phyloP scores from a whole-genome alignment of 1,140 invertebrate genomes.

The Harpegnathos saltator region DNA sequence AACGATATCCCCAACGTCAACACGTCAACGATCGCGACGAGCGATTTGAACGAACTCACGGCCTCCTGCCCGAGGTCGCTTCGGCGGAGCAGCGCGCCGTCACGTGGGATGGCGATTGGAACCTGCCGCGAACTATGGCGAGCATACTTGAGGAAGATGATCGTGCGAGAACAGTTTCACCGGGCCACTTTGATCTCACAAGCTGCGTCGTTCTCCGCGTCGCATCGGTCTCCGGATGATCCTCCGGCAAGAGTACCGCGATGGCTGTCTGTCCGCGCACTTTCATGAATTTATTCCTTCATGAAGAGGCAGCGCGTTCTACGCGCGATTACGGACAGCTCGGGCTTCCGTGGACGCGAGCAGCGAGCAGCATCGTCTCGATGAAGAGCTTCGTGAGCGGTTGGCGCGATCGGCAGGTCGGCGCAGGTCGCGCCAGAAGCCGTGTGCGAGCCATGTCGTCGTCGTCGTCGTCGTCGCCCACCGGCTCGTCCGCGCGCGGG shows the following conservation, averaged over 20 bases:
- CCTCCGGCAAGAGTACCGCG: neutral
- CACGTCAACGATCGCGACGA: neutral
- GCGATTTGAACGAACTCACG: conserved; percentile 16
- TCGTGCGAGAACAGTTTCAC: neutral
- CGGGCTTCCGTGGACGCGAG: neutral
- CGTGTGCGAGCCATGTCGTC: conserved; percentile 12
- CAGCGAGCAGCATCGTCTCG: neutral
- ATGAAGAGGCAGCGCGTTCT: neutral
- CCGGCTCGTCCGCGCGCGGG: neutral
- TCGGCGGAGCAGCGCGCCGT: neutral
- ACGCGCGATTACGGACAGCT: neutral
- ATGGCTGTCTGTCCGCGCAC: neutral
- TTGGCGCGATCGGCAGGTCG: conserved; percentile 82
- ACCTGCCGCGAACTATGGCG: neutral
- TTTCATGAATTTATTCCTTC: neutral
- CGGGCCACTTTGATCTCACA: conserved; percentile 10
- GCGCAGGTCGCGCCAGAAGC: conserved; percentile 78
- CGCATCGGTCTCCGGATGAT: no score
- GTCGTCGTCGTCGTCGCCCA: no score
- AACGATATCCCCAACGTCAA: conserved; percentile 21
- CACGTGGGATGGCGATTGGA: neutral
- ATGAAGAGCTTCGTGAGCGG: neutral
- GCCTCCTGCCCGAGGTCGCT: neutral
- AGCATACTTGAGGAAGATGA: conserved; percentile 9
- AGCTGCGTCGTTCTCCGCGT: no score